Percentiles rank a stretch among this genome's conserved stretches.
These are phyloP conservation scores for Bombyx mori DNA, from an alignment of 1,140 invertebrate species.

Conservation along the genomic window DNA sequence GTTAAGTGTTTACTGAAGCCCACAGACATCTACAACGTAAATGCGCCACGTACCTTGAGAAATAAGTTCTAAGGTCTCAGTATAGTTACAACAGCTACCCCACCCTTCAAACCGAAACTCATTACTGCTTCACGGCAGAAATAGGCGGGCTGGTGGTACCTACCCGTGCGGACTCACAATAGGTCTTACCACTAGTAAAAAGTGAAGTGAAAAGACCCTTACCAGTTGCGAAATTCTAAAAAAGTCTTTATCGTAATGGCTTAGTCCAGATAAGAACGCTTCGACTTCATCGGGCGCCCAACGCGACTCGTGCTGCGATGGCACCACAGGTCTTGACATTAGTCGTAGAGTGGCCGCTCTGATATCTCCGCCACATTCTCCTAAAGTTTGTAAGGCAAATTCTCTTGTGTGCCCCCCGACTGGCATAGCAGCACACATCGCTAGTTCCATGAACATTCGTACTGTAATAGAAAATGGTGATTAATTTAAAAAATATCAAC, in stretches of 20 bases:
- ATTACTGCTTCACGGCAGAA: no score
- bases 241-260: constrained; percentile 96
- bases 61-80: no score
- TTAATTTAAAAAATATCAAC: not conserved
- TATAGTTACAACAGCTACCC: no score
- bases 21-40: no score
- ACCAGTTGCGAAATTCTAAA: constrained; percentile 89
- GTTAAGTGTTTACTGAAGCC: no score
- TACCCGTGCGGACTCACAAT: no score
- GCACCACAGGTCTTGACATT: constrained; percentile 80
- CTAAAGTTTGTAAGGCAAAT: constrained; percentile 91
- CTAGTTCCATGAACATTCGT: constrained; percentile 92
- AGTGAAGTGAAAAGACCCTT: constrained; percentile 28
- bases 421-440: constrained; percentile 91
- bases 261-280: constrained; percentile 87
- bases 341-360: constrained; percentile 89
- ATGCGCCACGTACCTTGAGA: no score
- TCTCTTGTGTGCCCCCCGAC: constrained; percentile 95
- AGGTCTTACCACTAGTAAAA: no score
- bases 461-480: constrained; percentile 67
- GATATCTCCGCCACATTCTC: constrained; percentile 89
- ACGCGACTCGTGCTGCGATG: constrained; percentile 81
- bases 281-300: constrained; percentile 93
- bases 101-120: no score
- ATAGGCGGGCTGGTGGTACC: no score